These are phyloP conservation scores for Sycophaga agraensis DNA, from an alignment of 1,140 invertebrate species.

Conservation along the genomic window DNA sequence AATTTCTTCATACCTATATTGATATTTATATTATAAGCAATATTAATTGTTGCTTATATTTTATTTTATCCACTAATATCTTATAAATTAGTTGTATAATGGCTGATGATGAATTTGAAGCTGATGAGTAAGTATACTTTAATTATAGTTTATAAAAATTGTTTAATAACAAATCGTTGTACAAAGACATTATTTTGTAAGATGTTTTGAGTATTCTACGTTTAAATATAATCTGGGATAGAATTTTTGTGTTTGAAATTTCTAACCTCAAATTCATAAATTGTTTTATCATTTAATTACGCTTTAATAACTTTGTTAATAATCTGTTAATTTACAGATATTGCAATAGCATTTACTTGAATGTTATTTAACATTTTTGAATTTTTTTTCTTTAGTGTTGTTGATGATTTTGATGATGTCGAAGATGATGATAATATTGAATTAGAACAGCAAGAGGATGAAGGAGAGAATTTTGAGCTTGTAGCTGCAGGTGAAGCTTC, in stretches of 20 bases:
- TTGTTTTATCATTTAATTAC: not conserved
- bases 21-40: too few species aligned
- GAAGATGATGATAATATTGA: slow-evolving; percentile 76
- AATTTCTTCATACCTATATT: too few species aligned
- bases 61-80: not conserved
- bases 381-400: slow-evolving; percentile 58
- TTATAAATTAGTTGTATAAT: slow-evolving; percentile 47
- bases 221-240: not conserved
- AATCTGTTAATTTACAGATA: not conserved
- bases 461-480: slow-evolving; percentile 71
- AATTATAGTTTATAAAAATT: not conserved
- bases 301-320: not conserved
- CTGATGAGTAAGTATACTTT: slow-evolving; percentile 66
- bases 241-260: not conserved
- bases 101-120: slow-evolving; percentile 78
- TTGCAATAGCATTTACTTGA: too few species aligned
- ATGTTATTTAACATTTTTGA: not conserved
- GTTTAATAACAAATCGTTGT: not conserved
- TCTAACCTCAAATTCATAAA: slow-evolving; percentile 2
- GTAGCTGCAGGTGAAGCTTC: slow-evolving; percentile 71
- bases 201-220: too few species aligned
- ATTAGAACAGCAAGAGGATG: slow-evolving; percentile 63
- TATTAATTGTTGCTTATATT: too few species aligned
- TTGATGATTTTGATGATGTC: slow-evolving; percentile 78
- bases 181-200: too few species aligned